phyloP scores from a whole-genome alignment of 2,113 vertebrate genomes.

The Varanus salvator region DNA sequence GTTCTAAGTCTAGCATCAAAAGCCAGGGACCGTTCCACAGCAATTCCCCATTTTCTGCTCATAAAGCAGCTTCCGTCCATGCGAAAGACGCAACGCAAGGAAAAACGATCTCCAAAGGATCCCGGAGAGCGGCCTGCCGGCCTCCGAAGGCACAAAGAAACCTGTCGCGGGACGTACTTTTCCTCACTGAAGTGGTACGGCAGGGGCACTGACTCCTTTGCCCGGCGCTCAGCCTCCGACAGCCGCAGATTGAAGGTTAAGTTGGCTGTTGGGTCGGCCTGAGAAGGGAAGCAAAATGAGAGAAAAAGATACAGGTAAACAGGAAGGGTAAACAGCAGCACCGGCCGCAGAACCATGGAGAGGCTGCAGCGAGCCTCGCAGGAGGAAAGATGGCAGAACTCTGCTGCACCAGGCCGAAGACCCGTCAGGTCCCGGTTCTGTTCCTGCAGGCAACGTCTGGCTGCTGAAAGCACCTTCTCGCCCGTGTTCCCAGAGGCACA shows the following conservation, averaged over 20 bases:
- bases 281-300: background rate
- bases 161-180: constrained; percentile 72
- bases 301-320: no score
- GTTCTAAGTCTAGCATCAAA: background rate
- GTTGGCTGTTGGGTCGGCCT: constrained; percentile 80
- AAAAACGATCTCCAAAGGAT: background rate
- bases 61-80: no score
- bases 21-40: no score
- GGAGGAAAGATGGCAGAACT: no score
- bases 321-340: background rate
- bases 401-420: no score
- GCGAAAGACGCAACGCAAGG: background rate
- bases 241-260: constrained; percentile 89
- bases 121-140: no score
- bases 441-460: background rate
- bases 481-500: no score
- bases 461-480: background rate
- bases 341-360: no score
- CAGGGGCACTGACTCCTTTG: constrained; percentile 83
- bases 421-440: no score
- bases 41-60: background rate
- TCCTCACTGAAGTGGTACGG: constrained; percentile 89
- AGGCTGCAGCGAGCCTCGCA: background rate
- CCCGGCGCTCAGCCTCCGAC: constrained; percentile 81
- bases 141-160: background rate